Evolutionary conservation across 2,888 invertebrate genomes (phyloP).

Genomic region (Caenorhabditis japonica): DNA sequence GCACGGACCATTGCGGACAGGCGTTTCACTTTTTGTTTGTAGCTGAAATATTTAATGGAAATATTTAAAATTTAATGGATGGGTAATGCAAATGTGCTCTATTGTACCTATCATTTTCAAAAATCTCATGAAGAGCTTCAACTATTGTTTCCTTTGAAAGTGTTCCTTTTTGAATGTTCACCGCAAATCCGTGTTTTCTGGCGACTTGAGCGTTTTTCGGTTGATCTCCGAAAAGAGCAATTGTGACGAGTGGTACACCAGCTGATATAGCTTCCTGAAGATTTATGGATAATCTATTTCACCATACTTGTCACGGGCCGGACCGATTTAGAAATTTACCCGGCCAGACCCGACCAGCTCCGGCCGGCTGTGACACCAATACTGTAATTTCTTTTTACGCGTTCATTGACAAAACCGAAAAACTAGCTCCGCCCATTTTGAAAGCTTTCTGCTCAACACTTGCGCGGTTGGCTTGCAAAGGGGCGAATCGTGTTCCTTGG

Average conservation of each 20-base stretch:
- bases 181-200: slow-evolving; percentile 58
- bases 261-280: slow-evolving; percentile 62
- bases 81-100: too few species aligned
- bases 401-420: too few species aligned
- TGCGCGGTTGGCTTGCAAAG: too few species aligned
- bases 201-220: slow-evolving; percentile 65
- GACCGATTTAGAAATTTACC: neutral
- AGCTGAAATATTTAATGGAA: too few species aligned
- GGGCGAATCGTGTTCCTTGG: too few species aligned
- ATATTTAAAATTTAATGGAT: too few species aligned
- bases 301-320: neutral
- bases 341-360: too few species aligned
- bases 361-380: too few species aligned
- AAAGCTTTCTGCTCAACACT: too few species aligned
- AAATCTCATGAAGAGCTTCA: slow-evolving; percentile 26
- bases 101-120: slow-evolving; percentile 34
- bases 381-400: too few species aligned
- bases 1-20: slow-evolving; percentile 62
- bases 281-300: neutral
- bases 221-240: slow-evolving; percentile 66
- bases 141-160: slow-evolving; percentile 44
- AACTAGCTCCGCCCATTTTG: too few species aligned
- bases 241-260: slow-evolving; percentile 63
- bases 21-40: slow-evolving; percentile 50
- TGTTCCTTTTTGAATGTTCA: slow-evolving; percentile 40